These are phyloP conservation scores for Mythimna lalbum DNA, from an alignment of 2,888 invertebrate species.

Conservation along the genomic window DNA sequence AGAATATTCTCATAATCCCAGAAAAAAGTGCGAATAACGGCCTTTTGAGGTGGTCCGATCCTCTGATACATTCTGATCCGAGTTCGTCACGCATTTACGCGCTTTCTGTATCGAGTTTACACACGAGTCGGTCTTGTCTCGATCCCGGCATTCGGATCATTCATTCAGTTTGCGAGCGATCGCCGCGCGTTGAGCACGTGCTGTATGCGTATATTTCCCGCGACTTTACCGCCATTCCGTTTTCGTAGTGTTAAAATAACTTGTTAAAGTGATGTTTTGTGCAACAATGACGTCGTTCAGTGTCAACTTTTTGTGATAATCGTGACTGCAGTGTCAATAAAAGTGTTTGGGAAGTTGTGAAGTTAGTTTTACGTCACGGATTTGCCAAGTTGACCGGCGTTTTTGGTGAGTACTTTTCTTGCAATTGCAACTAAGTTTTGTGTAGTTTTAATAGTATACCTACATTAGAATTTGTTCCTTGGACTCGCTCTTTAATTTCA, in stretches of 20 bases:
- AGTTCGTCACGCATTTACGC: conserved; percentile 55
- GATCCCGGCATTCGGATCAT: conserved; percentile 62
- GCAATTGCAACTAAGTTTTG: conserved; percentile 53
- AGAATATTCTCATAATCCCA: conserved; percentile 34
- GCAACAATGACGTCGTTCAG: conserved; percentile 76
- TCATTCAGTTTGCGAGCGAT: conserved; percentile 79
- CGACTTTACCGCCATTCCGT: conserved; percentile 73
- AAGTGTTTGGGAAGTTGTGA: conserved; percentile 68
- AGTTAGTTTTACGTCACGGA: conserved; percentile 73
- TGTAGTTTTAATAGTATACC: not conserved
- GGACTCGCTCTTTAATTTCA: not conserved
- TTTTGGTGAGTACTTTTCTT: conserved; percentile 61
- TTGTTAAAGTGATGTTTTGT: conserved; percentile 74
- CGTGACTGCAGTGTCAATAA: conserved; percentile 60
- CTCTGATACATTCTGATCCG: conserved; percentile 11
- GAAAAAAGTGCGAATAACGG: conserved; percentile 32
- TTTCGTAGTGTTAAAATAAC: conserved; percentile 73
- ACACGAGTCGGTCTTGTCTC: conserved; percentile 41
- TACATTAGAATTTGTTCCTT: conserved; percentile 13
- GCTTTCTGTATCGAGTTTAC: conserved; percentile 52
- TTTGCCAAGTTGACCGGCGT: conserved; percentile 76
- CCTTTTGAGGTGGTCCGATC: conserved; percentile 18
- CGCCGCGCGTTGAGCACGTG: conserved; percentile 68
- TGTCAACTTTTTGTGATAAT: conserved; percentile 76
- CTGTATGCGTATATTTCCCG: conserved; percentile 50